phyloP scores from a whole-genome alignment of 92 coral and sea anemone species.

The Zoanthus gigantus region DNA sequence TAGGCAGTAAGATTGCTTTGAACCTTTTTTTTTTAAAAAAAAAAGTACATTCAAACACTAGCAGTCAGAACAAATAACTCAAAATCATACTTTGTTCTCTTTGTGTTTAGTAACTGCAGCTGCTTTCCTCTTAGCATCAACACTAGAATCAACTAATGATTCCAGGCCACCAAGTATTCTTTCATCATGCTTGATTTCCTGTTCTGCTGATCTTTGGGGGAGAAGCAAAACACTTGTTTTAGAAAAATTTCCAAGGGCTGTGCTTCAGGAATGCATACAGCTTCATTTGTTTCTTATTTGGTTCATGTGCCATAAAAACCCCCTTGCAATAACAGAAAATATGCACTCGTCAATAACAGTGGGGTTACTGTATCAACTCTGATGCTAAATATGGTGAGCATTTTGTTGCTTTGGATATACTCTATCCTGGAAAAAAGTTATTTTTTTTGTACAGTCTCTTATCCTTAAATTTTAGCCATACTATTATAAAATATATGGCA shows the following conservation, averaged over 20 bases:
- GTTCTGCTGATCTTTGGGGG: slow-evolving; percentile 20
- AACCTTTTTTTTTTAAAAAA: background rate
- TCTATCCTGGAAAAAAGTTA: too few species aligned
- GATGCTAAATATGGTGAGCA: too few species aligned
- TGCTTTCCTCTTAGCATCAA: slow-evolving; percentile 36
- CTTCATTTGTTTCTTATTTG: too few species aligned
- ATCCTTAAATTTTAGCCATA: too few species aligned
- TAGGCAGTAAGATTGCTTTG: too few species aligned
- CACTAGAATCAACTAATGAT: background rate
- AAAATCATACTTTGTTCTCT: slow-evolving; percentile 39
- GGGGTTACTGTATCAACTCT: too few species aligned
- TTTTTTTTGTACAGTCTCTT: too few species aligned
- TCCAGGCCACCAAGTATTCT: slow-evolving; percentile 37
- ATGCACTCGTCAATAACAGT: too few species aligned
- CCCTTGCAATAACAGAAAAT: too few species aligned
- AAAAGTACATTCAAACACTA: background rate
- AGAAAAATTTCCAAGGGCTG: background rate
- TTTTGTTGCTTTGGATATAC: too few species aligned
- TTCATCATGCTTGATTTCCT: slow-evolving; percentile 37
- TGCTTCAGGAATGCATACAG: background rate
- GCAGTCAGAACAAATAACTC: background rate
- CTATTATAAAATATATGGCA: too few species aligned
- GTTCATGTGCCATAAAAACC: too few species aligned
- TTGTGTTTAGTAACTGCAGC: slow-evolving; percentile 36
- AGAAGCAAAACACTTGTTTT: background rate